These are phyloP conservation scores for Campylorhamphus procurvoides DNA, from an alignment of 2,113 vertebrate species.

Conservation along the genomic window DNA sequence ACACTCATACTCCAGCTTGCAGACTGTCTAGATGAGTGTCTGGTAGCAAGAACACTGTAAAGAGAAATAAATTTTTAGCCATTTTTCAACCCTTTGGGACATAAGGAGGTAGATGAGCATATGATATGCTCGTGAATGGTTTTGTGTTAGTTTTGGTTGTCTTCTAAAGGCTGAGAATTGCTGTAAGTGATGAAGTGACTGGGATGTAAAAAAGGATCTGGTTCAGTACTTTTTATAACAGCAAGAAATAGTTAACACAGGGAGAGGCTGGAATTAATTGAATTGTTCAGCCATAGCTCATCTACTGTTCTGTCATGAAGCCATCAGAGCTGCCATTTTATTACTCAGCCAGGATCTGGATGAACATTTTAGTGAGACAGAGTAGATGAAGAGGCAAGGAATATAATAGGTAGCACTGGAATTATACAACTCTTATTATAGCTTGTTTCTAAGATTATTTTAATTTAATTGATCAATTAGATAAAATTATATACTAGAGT, in stretches of 20 bases:
- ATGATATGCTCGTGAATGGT: accelerated
- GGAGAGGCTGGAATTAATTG: background rate
- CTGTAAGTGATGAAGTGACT: background rate
- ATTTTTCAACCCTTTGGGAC: background rate
- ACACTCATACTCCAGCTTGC: background rate
- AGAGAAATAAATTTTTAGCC: background rate
- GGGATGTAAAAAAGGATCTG: background rate
- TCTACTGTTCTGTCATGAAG: background rate
- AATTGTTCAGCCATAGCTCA: background rate
- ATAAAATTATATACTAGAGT: slow-evolving; percentile 40
- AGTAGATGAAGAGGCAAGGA: slow-evolving; percentile 47
- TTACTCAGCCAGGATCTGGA: background rate
- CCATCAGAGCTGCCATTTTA: slow-evolving; percentile 26
- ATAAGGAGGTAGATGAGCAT: background rate
- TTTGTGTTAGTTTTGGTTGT: background rate
- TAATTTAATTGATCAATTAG: slow-evolving; percentile 74
- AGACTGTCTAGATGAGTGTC: background rate
- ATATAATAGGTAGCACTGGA: slow-evolving; percentile 58
- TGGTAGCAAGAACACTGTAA: background rate
- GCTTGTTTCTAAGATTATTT: slow-evolving; percentile 69
- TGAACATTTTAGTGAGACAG: background rate
- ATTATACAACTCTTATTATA: slow-evolving; percentile 48
- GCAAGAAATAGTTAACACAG: background rate
- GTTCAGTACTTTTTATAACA: background rate
- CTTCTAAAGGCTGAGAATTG: background rate